Evolutionary conservation across 2,113 vertebrate genomes (phyloP), one percentile per base, ranked within the genome.

Genomic region (Osmerus mordax): DNA sequence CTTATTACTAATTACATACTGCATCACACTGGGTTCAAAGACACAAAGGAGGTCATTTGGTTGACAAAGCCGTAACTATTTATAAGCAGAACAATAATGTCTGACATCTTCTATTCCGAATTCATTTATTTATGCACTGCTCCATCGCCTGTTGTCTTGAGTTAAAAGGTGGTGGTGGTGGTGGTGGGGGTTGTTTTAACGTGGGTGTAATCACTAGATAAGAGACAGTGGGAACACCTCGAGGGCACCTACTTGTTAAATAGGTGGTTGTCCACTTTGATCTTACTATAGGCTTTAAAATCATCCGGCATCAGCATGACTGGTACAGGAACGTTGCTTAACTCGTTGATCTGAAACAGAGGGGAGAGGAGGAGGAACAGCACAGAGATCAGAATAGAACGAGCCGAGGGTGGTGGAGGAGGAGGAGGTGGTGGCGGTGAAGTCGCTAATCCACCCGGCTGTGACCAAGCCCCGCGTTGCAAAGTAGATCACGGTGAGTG

Each of bases 211-310:
- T 47, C 41, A 47, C 41, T 47, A 12, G 8, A 47, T 9, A 47
- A 47, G 41, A 47, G 41, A 47, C 41, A 47, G 32, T 7, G 1
- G 41, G 9, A 47, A 47, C 41, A 47, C 8, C 41, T 0, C 0
- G 6, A 0, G 4, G 1, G 70, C 67, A 93, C 96, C 91, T 87
- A 98, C 96, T 98, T 98, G 93, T 98, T 98, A 91, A 98, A 98
- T 72, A 98, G 95, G 84, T 98, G 96, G 92, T 98, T 98, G 92
- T 98, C 96, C 94, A 98, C 96, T 90, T 98, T 98, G 84, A 97
- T 97, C 92, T 98, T 98, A 81, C 95, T 97, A 92, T 96, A 97
- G 83, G 96, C 96, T 92, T 98, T 98, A 84, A 98, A 98, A 91
- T 98, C 96, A 70, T 98, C 96, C 2, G 96, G 96, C 96, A 98